Base-by-base conservation (phyloP, 2,797 vertebrate species). In the Semotilus atromaculatus region DNA sequence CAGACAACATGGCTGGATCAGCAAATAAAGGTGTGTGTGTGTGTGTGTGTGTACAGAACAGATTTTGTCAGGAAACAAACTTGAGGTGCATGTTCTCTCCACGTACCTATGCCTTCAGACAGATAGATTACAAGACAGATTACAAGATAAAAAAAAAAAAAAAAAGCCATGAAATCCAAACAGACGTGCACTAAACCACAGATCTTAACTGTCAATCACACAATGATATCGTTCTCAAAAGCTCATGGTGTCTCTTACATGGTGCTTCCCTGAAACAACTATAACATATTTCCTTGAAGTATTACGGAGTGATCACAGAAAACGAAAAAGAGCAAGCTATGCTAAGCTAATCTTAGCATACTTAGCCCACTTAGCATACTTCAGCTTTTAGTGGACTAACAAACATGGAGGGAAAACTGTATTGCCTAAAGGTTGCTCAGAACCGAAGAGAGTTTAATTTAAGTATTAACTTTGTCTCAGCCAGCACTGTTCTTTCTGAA, bases 251-350 rank as follows among this genome's bases (percentile, higher is more conserved):
- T 79, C 34, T 21, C 73, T 67, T 66, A 81, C 13, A 36, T 40
- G 2, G 58, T 78, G 48, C 36, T 82, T 74, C 29, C 0, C 81
- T 74, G 40, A 87, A 83, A 29, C 51, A 64, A 82, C 82, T 23
- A 34, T 62, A 68, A 16, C n/a, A 62, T 74, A 51, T 84, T 86
- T 86, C 80, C 73, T 36, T 62, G 55, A 86, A 80, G 79, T 43
- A 64, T 80, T 71, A 40, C 23, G 13, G 55, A 40, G 36, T 80
- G 79, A 86, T 80, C 36, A 5, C 34, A 34, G 34, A 74, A 74
- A 86, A 60, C 11, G 38, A 36, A 55, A 55, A 62, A 67, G 58
- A 43, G 60, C 13, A 51, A 60, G 58, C 7, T 77, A 51, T 73
- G 64, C 53, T 77, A 66, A 38, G 45, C 71, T 85, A 62, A 66